These are phyloP conservation scores for Argyrosomus regius DNA, from an alignment of 2,797 vertebrate genomes.

Conservation along the genomic window DNA sequence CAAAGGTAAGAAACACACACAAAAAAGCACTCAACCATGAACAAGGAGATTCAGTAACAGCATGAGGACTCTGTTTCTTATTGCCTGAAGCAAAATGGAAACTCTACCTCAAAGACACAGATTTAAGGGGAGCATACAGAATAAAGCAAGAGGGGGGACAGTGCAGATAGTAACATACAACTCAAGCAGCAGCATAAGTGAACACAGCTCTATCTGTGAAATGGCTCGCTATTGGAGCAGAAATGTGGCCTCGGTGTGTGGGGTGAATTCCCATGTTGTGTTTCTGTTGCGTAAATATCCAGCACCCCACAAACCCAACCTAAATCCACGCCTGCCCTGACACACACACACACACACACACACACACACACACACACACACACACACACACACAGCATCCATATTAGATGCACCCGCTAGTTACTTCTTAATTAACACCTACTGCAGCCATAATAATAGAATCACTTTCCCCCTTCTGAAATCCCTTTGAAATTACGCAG, in stretches of 20 bases:
- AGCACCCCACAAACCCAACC: slow-evolving; percentile 53
- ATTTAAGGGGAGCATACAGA: slow-evolving; percentile 39
- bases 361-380: slow-evolving; percentile 34
- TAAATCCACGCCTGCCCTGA: slow-evolving; percentile 43
- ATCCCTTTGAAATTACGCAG: slow-evolving; percentile 90
- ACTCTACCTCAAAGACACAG: slow-evolving; percentile 43
- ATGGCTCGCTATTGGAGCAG: slow-evolving; percentile 32
- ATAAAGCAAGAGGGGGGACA: slow-evolving; percentile 25
- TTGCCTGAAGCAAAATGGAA: slow-evolving; percentile 33
- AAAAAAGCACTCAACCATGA: slow-evolving; percentile 33
- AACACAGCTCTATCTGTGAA: slow-evolving; percentile 44
- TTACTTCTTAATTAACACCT: slow-evolving; percentile 89
- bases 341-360: slow-evolving; percentile 38
- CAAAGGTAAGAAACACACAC: slow-evolving; percentile 22
- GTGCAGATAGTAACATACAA: slow-evolving; percentile 43
- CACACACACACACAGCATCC: slow-evolving; percentile 50
- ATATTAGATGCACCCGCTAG: slow-evolving; percentile 81
- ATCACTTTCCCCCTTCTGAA: slow-evolving; percentile 83
- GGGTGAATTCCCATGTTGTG: slow-evolving; percentile 76
- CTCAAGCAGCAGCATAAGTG: slow-evolving; percentile 27
- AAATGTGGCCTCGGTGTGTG: slow-evolving; percentile 54
- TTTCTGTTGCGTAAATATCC: slow-evolving; percentile 74
- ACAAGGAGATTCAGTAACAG: slow-evolving; percentile 29
- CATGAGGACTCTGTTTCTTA: slow-evolving; percentile 32
- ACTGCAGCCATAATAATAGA: slow-evolving; percentile 83